phyloP scores from a whole-genome alignment of 92 coral and sea anemone genomes.

The Actinostola sp. region DNA sequence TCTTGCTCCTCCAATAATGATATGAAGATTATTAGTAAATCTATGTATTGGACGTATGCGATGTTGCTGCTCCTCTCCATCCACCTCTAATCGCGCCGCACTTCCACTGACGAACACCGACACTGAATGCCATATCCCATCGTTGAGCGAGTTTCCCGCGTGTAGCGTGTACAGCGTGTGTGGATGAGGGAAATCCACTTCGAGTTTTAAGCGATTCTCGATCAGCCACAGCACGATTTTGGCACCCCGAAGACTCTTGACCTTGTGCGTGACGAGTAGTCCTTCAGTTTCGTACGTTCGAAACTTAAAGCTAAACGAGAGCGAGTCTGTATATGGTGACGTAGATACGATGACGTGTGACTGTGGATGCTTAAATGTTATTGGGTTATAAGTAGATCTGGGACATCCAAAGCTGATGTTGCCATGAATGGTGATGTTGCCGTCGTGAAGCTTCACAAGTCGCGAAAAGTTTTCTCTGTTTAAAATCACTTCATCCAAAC shows the following conservation, averaged over 20 bases:
- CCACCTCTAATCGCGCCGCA: conserved; percentile 52
- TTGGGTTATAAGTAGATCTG: conserved; percentile 48
- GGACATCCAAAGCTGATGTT: conserved; percentile 38
- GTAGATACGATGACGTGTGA: conserved; percentile 59
- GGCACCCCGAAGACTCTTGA: conserved; percentile 43
- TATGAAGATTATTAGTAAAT: conserved; percentile 48
- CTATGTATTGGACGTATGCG: conserved; percentile 14
- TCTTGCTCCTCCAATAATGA: conserved; percentile 56
- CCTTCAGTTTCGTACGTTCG: conserved; percentile 84
- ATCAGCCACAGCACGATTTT: conserved; percentile 52
- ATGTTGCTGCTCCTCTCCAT: conserved; percentile 36
- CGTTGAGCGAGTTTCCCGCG: conserved; percentile 53
- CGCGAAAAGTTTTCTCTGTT: conserved; percentile 49
- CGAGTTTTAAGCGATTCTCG: conserved; percentile 57
- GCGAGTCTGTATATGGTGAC: conserved; percentile 24
- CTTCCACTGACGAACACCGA: conserved; percentile 55
- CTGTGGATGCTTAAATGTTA: conserved; percentile 63
- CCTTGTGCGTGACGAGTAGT: conserved; percentile 59
- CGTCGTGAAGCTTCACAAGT: conserved; percentile 32
- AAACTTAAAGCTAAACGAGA: conserved; percentile 70
- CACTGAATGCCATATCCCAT: conserved; percentile 87
- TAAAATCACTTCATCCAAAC: conserved; percentile 59
- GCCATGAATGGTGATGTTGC: conserved; percentile 39
- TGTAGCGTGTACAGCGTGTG: conserved; percentile 31
- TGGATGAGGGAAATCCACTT: conserved; percentile 44